Evolutionary conservation across 30 jellyfish, hydroid and myxozoan genomes (phyloP).

Genomic region (Sanderia malayensis): DNA sequence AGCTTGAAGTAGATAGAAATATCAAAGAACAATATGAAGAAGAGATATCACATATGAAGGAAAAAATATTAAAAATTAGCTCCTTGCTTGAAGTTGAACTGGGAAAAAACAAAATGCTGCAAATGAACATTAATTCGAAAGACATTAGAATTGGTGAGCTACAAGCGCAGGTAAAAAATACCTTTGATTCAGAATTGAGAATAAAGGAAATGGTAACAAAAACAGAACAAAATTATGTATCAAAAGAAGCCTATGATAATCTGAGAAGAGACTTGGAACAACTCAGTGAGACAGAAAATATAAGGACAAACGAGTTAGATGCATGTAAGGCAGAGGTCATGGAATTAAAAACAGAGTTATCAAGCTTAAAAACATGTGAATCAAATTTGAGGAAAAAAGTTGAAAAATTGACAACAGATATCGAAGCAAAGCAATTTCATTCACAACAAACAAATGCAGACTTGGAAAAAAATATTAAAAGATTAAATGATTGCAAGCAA

Average conservation of each 20-base stretch:
- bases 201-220: constrained; percentile 31
- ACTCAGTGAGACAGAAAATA: constrained; percentile 10
- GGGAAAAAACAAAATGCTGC: constrained; percentile 45
- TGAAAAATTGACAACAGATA: constrained; percentile 21
- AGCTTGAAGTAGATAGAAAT: constrained; percentile 66
- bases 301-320: constrained; percentile 13
- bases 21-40: constrained; percentile 38
- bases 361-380: neutral
- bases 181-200: constrained; percentile 38
- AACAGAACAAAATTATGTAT: constrained; percentile 50
- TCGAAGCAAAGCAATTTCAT: constrained; percentile 25
- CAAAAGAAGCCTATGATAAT: constrained; percentile 52
- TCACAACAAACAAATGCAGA: constrained; percentile 50
- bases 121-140: constrained; percentile 21
- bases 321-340: constrained; percentile 9
- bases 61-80: constrained; percentile 36
- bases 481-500: constrained; percentile 19
- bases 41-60: constrained; percentile 34
- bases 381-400: constrained; percentile 12
- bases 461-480: constrained; percentile 40
- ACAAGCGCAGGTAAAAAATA: constrained; percentile 48
- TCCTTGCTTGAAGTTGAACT: constrained; percentile 46
- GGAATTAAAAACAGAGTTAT: constrained; percentile 9
- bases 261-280: constrained; percentile 45
- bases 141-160: constrained; percentile 57